Base-by-base conservation (phyloP, 2,797 vertebrate species). In the Peromyscus aztecus region DNA sequence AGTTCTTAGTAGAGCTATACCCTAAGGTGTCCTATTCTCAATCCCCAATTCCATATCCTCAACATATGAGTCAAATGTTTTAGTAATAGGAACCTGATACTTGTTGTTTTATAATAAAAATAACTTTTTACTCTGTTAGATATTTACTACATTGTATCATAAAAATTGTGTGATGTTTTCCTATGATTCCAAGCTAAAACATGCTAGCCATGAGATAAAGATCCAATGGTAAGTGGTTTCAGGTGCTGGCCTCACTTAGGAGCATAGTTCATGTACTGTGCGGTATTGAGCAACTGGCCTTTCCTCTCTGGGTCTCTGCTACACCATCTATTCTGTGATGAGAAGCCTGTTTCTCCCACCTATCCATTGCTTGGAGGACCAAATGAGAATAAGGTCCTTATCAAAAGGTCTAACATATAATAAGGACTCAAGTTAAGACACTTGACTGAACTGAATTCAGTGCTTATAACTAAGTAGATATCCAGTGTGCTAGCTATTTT, bases 131-230 rank as follows among this genome's bases (percentile, higher is more conserved):
- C 8, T 91, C 16, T 59, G 34, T 19, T 27, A 77, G 4, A 3
- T 59, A 4, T 4, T 94, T 71, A 75, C 63, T 73, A 75, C 73
- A 87, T 6, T 10, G 78, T 73, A 43, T 52, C 85, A 75, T 23
- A 94, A 46, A 92, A 91, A 65, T 31, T 80, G 29, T 52, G 69
- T 76, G 43, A 89, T 73, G 49, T 76, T 95, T 90, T 3, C 67
- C 12, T 65, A 4, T 27, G 21, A 37, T 8, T 75, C 1, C 12
- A 67, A 82, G 4, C 52, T 75, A 31, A 59, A 23, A 23, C 11
- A 75, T 31, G 40, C 9, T 65, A 82, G 8, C 55, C 23, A 59
- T 65, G 71, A 73, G 24, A 17, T 75, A 27, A 4, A 43, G 29
- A 29, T 4, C 8, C 69, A 88, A 69, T 90, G 29, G 37, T 59